phyloP scores from a whole-genome alignment of 2,888 invertebrate genomes.

The Scaptomyza tumidula region DNA sequence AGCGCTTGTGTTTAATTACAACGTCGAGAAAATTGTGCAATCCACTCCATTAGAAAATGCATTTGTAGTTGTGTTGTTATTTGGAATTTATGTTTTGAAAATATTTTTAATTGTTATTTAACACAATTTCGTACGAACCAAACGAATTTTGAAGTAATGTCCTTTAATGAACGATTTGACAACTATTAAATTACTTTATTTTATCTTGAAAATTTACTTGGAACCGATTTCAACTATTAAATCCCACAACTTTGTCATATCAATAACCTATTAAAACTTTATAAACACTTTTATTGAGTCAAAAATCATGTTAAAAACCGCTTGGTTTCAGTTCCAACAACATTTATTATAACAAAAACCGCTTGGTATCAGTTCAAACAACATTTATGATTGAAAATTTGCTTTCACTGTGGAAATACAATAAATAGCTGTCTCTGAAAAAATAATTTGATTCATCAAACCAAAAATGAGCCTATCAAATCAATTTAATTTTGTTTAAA shows the following conservation, averaged over 20 bases:
- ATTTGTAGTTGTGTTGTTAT: background rate
- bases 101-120: background rate
- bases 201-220: too few species aligned
- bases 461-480: background rate
- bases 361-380: too few species aligned
- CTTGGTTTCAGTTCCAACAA: too few species aligned
- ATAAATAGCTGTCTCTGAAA: background rate
- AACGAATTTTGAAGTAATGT: background rate
- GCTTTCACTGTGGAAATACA: background rate
- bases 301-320: background rate
- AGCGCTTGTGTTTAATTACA: slow-evolving; percentile 57
- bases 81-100: background rate
- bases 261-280: too few species aligned
- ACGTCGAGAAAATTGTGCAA: slow-evolving; percentile 2
- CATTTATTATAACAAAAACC: background rate
- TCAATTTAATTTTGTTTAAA: background rate
- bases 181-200: too few species aligned
- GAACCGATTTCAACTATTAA: too few species aligned
- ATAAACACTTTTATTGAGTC: background rate
- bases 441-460: background rate
- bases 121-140: background rate
- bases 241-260: too few species aligned
- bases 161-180: too few species aligned
- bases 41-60: background rate
- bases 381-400: too few species aligned